A percentile compares a stretch with the other conserved stretches of the same genome.
Conservation (phyloP, 2,113 vertebrate genomes). For the Psettodes erumei region DNA sequence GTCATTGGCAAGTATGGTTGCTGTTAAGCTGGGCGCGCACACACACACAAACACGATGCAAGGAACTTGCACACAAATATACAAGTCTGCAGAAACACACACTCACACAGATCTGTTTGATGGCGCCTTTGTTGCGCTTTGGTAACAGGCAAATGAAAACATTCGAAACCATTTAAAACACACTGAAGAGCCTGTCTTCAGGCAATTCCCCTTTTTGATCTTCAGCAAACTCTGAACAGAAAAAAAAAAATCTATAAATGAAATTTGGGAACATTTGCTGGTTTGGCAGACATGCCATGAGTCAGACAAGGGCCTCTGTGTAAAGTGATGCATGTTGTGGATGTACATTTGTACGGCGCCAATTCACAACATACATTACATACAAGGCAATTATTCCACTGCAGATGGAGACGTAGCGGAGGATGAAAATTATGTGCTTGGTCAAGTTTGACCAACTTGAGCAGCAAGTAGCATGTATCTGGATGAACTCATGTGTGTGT, state of each 20-base stretch:
- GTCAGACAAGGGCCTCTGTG: slow-evolving; percentile 12
- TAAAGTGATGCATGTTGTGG: not conserved
- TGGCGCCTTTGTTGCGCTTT: slow-evolving; percentile 42
- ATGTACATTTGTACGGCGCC: too few relatives aligned
- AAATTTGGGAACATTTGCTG: slow-evolving; percentile 14
- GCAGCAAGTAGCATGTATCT: not conserved
- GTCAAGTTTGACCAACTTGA: slow-evolving; percentile 5
- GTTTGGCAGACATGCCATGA: slow-evolving; percentile 1
- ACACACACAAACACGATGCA: slow-evolving; percentile 11
- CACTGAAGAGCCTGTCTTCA: slow-evolving; percentile 35
- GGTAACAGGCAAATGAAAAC: slow-evolving; percentile 56
- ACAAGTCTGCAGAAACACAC: slow-evolving; percentile 34
- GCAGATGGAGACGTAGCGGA: not conserved
- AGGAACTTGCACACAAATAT: slow-evolving; percentile 8
- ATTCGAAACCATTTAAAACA: slow-evolving; percentile 62
- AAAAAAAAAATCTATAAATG: slow-evolving; percentile 30
- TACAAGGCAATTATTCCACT: not conserved
- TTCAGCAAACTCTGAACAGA: slow-evolving; percentile 25
- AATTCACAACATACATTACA: too few relatives aligned
- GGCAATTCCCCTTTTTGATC: slow-evolving; percentile 46
- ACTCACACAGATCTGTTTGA: slow-evolving; percentile 31
- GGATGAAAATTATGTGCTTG: not conserved
- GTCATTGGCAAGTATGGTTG: slow-evolving; percentile 35
- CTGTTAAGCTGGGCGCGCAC: slow-evolving; percentile 3
- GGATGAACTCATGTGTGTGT: not conserved